Conservation (phyloP, 2,888 invertebrate genomes). For the Flabesymbios commensalis region DNA sequence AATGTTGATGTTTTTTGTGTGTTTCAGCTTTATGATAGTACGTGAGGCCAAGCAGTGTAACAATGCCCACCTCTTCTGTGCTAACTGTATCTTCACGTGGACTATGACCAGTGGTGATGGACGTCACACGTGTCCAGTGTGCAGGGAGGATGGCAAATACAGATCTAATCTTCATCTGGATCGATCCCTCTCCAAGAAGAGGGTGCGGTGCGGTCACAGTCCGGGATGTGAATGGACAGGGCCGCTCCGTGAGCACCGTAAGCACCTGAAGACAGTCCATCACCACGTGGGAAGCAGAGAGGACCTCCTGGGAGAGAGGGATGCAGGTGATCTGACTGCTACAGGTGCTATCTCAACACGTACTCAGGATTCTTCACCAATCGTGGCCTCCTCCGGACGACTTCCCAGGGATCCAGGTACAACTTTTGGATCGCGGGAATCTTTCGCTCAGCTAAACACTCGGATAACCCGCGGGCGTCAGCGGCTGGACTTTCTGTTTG, state of each 20-base stretch:
- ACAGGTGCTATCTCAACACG: neutral
- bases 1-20: too few species aligned
- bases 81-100: slow-evolving; percentile 51
- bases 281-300: too few species aligned
- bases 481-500: neutral
- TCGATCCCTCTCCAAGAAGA: slow-evolving; percentile 38
- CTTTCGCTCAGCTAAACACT: neutral
- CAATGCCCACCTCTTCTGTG: slow-evolving; percentile 51
- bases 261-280: slow-evolving; percentile 41
- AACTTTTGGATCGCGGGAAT: neutral
- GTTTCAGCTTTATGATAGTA: slow-evolving; percentile 47
- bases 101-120: slow-evolving; percentile 42
- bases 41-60: slow-evolving; percentile 45
- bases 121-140: slow-evolving; percentile 49
- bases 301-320: slow-evolving; percentile 8
- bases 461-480: neutral
- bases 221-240: slow-evolving; percentile 49
- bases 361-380: neutral
- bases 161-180: slow-evolving; percentile 39
- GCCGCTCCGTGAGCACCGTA: slow-evolving; percentile 33
- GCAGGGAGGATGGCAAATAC: slow-evolving; percentile 44
- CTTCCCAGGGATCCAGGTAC: neutral
- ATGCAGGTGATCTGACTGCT: slow-evolving; percentile 7
- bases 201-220: slow-evolving; percentile 43
- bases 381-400: neutral